Evolutionary conservation across 2,888 invertebrate species (phyloP), one percentile per base, ranked within the genome.

Genomic region (Lasioglossum morio): DNA sequence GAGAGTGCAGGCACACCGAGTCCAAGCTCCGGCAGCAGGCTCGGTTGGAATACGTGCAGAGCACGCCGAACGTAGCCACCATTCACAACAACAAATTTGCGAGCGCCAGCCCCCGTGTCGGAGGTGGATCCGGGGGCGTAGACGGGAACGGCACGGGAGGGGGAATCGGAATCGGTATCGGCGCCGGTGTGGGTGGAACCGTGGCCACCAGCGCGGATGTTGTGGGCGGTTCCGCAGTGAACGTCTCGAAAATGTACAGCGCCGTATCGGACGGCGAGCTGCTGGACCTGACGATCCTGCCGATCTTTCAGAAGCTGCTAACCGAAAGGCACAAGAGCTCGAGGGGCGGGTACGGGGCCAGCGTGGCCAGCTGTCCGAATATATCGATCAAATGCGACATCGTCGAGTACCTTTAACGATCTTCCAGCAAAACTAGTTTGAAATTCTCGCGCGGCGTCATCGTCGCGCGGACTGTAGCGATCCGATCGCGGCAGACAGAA

Each of bases 311-410:
- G 93, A 98, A 98, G 95, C 96, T 98, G n/a, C 96, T 98, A 76
- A 98, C 98, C 4, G 98, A 98, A 94, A 96, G 98, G 87, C 98
- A 98, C 92, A 96, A 96, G 91, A 96, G 96, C 92, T 96, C 97
- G 89, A 97, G 97, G 78, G 96, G 97, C 79, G 96, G 97, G 34
- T 97, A 97, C 94, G 96, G 97, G 57, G 97, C 96, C 48, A 97
- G 97, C 90, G 98, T 98, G 81, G 97, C 98, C 91, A 98, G 98
- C 93, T 98, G 98, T 95, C 98, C 98, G 46, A 98, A 98, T 96
- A 98, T 98, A 96, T 98, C 98, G 87, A 98, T 99, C 92, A 98
- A 98, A 96, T 98, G 98, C 96, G 98, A 98, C 96, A 98, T 99
- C 93, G 98, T 98, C 92, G 98, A 98, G 94, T 98, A 99, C 95